Percentiles rank a stretch among this genome's conserved stretches.
Evolutionary conservation across 2,113 vertebrate genomes (phyloP).

Genomic region (Anarrhichthys ocellatus): DNA sequence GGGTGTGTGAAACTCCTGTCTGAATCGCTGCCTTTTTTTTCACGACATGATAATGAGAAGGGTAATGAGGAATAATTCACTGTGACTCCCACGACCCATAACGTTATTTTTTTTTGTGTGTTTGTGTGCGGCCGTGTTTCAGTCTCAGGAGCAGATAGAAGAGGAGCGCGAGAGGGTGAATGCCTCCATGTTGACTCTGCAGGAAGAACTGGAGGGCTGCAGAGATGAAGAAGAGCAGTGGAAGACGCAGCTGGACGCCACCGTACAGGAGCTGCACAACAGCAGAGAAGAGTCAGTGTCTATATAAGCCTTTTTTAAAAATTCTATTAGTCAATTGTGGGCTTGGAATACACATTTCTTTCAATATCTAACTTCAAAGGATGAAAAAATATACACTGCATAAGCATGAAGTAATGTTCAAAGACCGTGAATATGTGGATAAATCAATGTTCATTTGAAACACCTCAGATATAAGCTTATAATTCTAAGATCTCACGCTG

Average conservation of each 20-base stretch:
- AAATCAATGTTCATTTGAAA: neutral
- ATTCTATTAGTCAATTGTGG: neutral
- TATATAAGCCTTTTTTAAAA: neutral
- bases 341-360: neutral
- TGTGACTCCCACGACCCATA: neutral
- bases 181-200: slow-evolving; percentile 84
- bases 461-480: neutral
- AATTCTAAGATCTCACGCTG: neutral
- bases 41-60: slow-evolving; percentile 1
- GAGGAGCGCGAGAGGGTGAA: slow-evolving; percentile 90
- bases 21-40: neutral
- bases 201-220: slow-evolving; percentile 89
- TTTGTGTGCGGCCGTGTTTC: neutral
- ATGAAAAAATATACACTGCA: neutral
- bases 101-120: neutral
- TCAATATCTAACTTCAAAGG: neutral
- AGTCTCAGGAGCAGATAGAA: slow-evolving; percentile 90
- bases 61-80: neutral
- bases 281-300: slow-evolving; percentile 88
- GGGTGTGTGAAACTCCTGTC: neutral
- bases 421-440: neutral
- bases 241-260: slow-evolving; percentile 87
- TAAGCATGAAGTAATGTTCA: neutral
- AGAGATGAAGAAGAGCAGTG: slow-evolving; percentile 85
- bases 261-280: slow-evolving; percentile 84